A percentile compares a stretch with the other conserved stretches of the same genome.
phyloP scores from a whole-genome alignment of 2,797 vertebrate species.

The Bradypodion ventrale region DNA sequence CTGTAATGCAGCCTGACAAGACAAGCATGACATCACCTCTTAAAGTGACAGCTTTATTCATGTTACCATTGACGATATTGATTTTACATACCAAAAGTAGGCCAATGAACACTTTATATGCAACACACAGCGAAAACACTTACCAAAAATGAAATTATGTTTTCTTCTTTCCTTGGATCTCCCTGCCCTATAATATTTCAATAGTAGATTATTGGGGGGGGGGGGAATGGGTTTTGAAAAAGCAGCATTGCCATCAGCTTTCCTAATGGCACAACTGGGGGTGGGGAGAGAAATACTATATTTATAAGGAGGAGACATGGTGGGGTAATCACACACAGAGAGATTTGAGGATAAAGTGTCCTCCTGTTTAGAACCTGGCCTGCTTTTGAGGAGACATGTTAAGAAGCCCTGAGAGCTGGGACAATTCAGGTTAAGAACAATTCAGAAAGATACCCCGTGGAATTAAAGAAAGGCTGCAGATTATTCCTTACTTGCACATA shows the following conservation, averaged over 20 bases:
- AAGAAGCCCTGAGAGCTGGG: not conserved
- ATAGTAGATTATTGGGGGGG: not conserved
- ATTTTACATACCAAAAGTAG: constrained; percentile 33
- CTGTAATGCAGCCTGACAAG: constrained; percentile 56
- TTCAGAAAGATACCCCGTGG: not conserved
- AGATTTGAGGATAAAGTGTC: no score
- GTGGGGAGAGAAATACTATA: not conserved
- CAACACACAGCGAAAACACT: constrained; percentile 26
- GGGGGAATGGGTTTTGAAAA: no score
- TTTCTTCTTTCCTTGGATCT: constrained; percentile 15
- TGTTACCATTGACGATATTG: constrained; percentile 29
- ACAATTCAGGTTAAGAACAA: not conserved
- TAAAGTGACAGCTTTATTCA: constrained; percentile 41
- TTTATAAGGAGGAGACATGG: no score
- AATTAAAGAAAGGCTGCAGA: constrained; percentile 29
- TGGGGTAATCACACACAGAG: no score
- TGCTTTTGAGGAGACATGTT: not conserved
- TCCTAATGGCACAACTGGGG: not conserved
- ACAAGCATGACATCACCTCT: constrained; percentile 34
- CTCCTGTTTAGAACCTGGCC: no score
- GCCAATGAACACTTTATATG: constrained; percentile 11
- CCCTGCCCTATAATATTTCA: not conserved
- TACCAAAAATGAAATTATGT: constrained; percentile 21
- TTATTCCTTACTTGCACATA: not conserved
- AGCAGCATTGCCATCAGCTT: not conserved